phyloP scores from a whole-genome alignment of 1,140 invertebrate genomes.

The Linepithema humile region DNA sequence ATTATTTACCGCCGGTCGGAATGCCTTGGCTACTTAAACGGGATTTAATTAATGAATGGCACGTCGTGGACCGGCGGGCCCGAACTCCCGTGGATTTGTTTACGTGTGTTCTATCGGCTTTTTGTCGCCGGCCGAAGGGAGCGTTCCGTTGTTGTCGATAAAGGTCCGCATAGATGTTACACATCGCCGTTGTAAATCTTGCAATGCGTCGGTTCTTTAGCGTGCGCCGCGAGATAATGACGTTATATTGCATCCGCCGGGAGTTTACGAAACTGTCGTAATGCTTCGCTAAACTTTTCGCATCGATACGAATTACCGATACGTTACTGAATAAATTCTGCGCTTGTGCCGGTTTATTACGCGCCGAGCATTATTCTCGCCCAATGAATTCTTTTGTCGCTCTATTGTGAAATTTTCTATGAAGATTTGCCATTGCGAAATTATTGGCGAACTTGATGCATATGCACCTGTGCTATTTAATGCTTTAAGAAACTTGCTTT shows the following conservation, averaged over 20 bases:
- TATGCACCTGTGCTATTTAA: constrained; percentile 46
- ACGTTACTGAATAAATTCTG: not conserved
- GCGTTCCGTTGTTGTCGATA: constrained; percentile 14
- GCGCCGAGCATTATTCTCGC: constrained; percentile 4
- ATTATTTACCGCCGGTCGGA: constrained; percentile 39
- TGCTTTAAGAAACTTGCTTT: constrained; percentile 52
- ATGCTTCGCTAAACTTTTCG: constrained; percentile 28
- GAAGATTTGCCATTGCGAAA: constrained; percentile 34
- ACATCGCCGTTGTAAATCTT: constrained; percentile 21
- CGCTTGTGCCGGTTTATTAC: constrained; percentile 33
- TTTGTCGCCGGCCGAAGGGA: constrained; percentile 14
- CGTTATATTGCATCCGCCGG: constrained; percentile 13
- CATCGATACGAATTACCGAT: constrained; percentile 27
- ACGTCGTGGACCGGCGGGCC: constrained; percentile 17
- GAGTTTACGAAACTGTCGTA: constrained; percentile 36
- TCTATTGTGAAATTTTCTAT: constrained; percentile 36
- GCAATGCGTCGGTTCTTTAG: constrained; percentile 7
- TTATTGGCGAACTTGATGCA: constrained; percentile 40
- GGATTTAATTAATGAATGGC: constrained; percentile 54
- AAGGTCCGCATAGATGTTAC: constrained; percentile 19
- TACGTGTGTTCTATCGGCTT: constrained; percentile 45
- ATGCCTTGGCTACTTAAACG: constrained; percentile 45
- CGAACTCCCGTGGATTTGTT: constrained; percentile 46
- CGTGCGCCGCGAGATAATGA: constrained; percentile 31
- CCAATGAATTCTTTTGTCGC: constrained; percentile 47